Evolutionary conservation across 2,888 invertebrate genomes (phyloP), one percentile per base, ranked within the genome.

Genomic region (Periphyllus acericola): DNA sequence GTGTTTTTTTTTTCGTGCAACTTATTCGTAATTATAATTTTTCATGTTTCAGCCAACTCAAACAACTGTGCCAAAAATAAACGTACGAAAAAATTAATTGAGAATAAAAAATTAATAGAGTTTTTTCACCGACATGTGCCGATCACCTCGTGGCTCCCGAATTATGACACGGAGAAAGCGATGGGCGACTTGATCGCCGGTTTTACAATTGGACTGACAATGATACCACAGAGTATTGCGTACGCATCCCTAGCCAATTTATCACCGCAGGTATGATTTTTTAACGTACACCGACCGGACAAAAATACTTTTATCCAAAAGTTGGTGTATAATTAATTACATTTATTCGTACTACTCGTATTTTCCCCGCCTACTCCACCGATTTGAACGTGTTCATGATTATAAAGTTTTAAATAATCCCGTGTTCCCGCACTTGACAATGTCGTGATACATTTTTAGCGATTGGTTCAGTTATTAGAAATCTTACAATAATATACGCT

Each of bases 211-310:
- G 98, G 97, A 0, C 92, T 98, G 84, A 98, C 97, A 8, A 95
- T 98, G 91, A 97, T 98, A 90, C 98, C 98, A 9, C 98, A 98
- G 92, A 96, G 97, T 90, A 95, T 98, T 90, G 98, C 98, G 25
- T 97, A 98, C 92, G 97, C 98, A 68, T 93, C 95, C 81, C 93
- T 98, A 79, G 98, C 98, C 21, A 95, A 95, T 79, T 92, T 98
- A 84, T 95, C 96, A 32, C 95, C 97, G 52, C 96, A 97, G 92
- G 94, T 94, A 91, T 89, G 90, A 52, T 71, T 55, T 71, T 72
- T 52, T 52, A 25, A 25, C 25, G 25, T 60, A 21, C 25, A 46
- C 46, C 46, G 46, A 46, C 14, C 14, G 55, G 55, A 55, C 17
- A 14, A 55, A 55, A 55, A 9, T 55, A 17, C 3, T 55, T 19